Evolutionary conservation across 1,140 invertebrate genomes (phyloP).

Genomic region (Anastrepha ludens): DNA sequence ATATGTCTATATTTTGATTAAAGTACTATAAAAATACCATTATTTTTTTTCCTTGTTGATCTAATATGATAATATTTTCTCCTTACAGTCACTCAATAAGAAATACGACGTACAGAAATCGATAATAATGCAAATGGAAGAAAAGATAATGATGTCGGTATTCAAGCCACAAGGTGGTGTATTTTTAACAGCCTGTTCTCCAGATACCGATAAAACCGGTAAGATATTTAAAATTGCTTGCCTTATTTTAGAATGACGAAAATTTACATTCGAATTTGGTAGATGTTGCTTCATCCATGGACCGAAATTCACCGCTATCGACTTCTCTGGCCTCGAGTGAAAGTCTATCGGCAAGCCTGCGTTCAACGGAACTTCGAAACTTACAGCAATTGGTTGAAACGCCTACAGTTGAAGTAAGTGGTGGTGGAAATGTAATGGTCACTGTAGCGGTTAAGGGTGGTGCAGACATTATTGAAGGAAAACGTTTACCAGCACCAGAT

Average conservation of each 20-base stretch:
- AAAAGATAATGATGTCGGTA: conserved; percentile 78
- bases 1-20: too few species aligned
- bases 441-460: neutral
- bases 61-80: neutral
- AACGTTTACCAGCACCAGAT: conserved; percentile 63
- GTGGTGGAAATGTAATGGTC: neutral
- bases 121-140: conserved; percentile 81
- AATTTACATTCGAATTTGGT: conserved; percentile 64
- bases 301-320: conserved; percentile 76
- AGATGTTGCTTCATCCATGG: conserved; percentile 75
- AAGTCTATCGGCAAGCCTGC: conserved; percentile 75
- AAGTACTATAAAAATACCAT: too few species aligned
- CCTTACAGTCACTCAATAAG: conserved; percentile 78
- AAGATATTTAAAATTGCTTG: conserved; percentile 7
- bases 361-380: conserved; percentile 74
- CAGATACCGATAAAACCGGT: conserved; percentile 73
- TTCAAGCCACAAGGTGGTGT: conserved; percentile 75
- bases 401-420: conserved; percentile 58
- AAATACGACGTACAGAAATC: conserved; percentile 83
- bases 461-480: conserved; percentile 59
- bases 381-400: conserved; percentile 72
- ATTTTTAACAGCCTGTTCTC: conserved; percentile 65
- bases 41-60: too few species aligned
- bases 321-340: conserved; percentile 77
- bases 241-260: conserved; percentile 26